Base-by-base conservation (phyloP, 2,797 vertebrate species). In the Molothrus aeneus region DNA sequence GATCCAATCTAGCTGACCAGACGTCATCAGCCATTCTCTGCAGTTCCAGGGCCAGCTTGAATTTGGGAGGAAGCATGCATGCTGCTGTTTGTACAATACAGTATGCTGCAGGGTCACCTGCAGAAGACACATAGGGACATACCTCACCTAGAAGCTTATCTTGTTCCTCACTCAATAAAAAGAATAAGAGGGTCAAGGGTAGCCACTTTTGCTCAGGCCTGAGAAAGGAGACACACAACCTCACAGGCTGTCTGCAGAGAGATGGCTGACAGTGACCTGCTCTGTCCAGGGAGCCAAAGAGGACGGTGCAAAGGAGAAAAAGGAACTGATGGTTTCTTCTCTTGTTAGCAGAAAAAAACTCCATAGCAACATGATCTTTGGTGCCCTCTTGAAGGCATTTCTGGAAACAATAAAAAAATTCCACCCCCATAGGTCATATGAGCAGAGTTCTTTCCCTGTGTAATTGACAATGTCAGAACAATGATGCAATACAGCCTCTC, bases 161-260 rank as follows among this genome's bases (percentile, higher is more conserved):
- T 51, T 47, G 28, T 34, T 84, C 17, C 7, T 43, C 0, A 0
- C 3, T 43, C 29, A 71, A 2, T 19, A 31, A 59, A 70, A 70
- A 42, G 3, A 54, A 3, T 12, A 40, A 24, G 34, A 65, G 32
- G 28, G 3, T 17, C 17, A 64, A 74, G 22, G 8, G 19, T 40
- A 16, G 8, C 11, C 57, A 34, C 10, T 72, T 81, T 31, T 53
- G 9, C 13, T 61, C 4, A 59, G 17, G 11, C 9, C 29, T 18
- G 5, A 13, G 34, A 57, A 54, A 38, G 7, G 11, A 47, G 8
- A 7, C 6, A 5, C 2, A 3, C 1, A 11, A 11, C 26, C 9
- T 34, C 38, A 18, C 0, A 2, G 6, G 7, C 15, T 60, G 11
- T 50, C 43, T 54, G 26, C 13, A 36, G 14, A 15, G 17, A 74